Conservation (phyloP, 2,888 invertebrate genomes). For the Limnephilus lunatus region DNA sequence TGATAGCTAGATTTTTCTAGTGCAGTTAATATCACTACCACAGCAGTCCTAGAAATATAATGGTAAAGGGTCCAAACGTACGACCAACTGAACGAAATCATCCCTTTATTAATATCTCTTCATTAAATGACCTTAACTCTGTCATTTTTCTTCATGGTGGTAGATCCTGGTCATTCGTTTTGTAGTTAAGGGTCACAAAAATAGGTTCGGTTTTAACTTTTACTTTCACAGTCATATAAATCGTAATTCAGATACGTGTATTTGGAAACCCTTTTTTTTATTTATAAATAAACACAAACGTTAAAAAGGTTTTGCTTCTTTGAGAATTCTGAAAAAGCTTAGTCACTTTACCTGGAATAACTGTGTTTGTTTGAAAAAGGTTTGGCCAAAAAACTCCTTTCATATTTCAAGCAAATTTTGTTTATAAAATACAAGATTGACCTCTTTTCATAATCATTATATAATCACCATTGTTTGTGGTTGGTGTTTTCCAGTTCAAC, state of each 20-base stretch:
- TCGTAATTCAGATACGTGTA: neutral
- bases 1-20: neutral
- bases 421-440: neutral
- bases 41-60: neutral
- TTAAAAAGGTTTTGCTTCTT: neutral
- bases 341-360: neutral
- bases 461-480: neutral
- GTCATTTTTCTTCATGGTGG: neutral
- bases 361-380: neutral
- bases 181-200: neutral
- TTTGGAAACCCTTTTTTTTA: neutral
- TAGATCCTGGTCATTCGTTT: neutral
- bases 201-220: neutral
- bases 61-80: neutral
- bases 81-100: neutral
- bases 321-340: neutral
- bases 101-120: neutral
- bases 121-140: neutral
- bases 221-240: neutral
- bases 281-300: too few relatives aligned
- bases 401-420: neutral
- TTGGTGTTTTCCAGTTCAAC: neutral
- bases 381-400: neutral
- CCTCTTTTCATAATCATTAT: neutral
- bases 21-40: neutral